Conservation (phyloP, 2,888 invertebrate genomes). For the Teleogryllus oceanicus region DNA sequence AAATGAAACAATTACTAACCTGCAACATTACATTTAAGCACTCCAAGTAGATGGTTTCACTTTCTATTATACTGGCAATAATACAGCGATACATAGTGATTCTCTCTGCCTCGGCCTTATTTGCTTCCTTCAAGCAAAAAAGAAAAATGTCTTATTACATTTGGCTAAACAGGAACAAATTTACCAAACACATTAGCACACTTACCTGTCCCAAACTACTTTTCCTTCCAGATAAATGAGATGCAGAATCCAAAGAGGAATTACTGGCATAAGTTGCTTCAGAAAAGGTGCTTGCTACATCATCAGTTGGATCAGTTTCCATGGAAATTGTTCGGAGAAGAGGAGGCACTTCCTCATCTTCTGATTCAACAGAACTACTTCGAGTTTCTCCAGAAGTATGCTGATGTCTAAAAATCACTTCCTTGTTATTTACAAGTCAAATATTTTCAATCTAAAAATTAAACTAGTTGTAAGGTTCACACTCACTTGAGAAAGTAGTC, state of each 20-base stretch:
- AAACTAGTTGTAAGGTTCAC: slow-evolving; percentile 24
- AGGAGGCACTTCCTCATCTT: slow-evolving; percentile 54
- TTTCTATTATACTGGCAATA: slow-evolving; percentile 84
- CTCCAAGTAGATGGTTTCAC: slow-evolving; percentile 86
- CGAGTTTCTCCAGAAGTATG: slow-evolving; percentile 46
- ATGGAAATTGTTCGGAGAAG: slow-evolving; percentile 60
- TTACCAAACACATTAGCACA: background rate
- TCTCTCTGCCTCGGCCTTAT: slow-evolving; percentile 69
- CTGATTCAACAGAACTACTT: slow-evolving; percentile 54
- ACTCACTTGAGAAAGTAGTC: slow-evolving; percentile 84
- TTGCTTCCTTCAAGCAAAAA: slow-evolving; percentile 45
- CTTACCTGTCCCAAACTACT: background rate
- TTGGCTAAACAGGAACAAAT: no score
- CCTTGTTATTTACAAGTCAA: background rate
- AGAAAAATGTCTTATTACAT: no score
- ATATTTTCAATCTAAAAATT: slow-evolving; percentile 18
- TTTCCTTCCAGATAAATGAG: slow-evolving; percentile 39
- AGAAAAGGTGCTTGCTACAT: slow-evolving; percentile 44
- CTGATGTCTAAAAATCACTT: slow-evolving; percentile 35
- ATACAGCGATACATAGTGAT: slow-evolving; percentile 85
- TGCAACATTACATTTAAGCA: slow-evolving; percentile 84
- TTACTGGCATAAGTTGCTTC: slow-evolving; percentile 46
- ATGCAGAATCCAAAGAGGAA: slow-evolving; percentile 51
- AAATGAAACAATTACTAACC: slow-evolving; percentile 52
- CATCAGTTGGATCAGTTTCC: slow-evolving; percentile 49